Evolutionary conservation across 2,113 vertebrate species (phyloP).

Genomic region (Damaliscus lunatus): DNA sequence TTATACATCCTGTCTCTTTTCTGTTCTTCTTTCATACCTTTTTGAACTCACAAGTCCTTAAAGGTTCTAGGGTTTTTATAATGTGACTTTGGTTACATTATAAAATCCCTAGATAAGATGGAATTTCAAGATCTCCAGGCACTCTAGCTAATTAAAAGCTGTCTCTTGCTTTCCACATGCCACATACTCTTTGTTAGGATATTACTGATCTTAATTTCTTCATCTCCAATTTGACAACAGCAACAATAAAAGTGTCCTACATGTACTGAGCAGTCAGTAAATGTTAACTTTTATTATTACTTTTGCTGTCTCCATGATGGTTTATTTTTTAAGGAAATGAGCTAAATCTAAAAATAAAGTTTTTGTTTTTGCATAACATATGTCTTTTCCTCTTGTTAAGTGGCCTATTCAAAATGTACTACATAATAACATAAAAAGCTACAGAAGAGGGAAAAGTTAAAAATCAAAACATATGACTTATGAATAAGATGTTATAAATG

Average conservation of each 20-base stretch:
- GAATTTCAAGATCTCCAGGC: neutral
- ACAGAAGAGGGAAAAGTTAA: neutral
- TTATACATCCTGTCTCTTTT: neutral
- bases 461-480: neutral
- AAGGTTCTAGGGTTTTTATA: neutral
- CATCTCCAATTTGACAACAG: neutral
- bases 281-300: neutral
- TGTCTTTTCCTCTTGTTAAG: neutral
- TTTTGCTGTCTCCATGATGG: neutral
- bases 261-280: neutral
- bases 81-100: neutral
- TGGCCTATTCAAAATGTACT: neutral
- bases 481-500: neutral
- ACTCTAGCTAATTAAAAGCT: neutral
- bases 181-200: neutral
- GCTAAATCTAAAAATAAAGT: neutral
- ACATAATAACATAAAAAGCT: neutral
- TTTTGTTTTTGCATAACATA: neutral
- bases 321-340: slow-evolving; percentile 21
- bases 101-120: neutral
- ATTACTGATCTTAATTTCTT: neutral
- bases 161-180: neutral
- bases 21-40: neutral
- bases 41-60: neutral
- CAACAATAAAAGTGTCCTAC: neutral